Evolutionary conservation across 2,888 invertebrate species (phyloP), one percentile per base, ranked within the genome.

Genomic region (Augochlorella aurata): DNA sequence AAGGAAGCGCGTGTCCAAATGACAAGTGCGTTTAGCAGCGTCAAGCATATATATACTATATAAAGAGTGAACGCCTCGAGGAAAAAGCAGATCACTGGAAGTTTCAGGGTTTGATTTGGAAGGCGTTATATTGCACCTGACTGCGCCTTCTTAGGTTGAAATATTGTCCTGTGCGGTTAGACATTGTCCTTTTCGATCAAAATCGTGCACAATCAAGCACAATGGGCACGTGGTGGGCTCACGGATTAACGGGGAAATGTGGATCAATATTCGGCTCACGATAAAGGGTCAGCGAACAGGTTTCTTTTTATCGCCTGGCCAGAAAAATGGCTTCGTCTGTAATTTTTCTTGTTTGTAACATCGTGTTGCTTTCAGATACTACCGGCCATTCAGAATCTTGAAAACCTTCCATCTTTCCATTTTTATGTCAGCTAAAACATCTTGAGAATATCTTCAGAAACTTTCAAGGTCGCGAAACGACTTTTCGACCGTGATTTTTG

Each of bases 241-340:
- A 4, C 45, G 49, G 76, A 73, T 81, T 69, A 81, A 76, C 66
- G 18, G 44, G 58, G 45, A 70, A 54, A 63, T n/a, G n/a, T 21
- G 29, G 74, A 79, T 80, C 74, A 71, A 74, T 81, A 80, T 81
- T 79, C 70, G 73, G 21, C 54, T 65, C 38, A 61, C 24, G 74
- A 71, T 81, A 80, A 82, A 72, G 61, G 24, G n/a, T 21, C 21
- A 54, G 24, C 12, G 29, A 75, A 68, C 49, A 63, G 47, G 61
- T 71, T 75, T 44, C 18, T 52, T 49, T 65, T 71, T 81, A 74
- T 72, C 67, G 61, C 38, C 18, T 52, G 18, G 47, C 29, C 47
- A 24, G n/a, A 44, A 69, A 54, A 79, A 79, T 50, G 24, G 44
- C 54, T n/a, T 10, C 21, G 12, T 54, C 21, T 7, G 12, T 54